Evolutionary conservation across 1,140 invertebrate genomes (phyloP).

Genomic region (Euura lappo): DNA sequence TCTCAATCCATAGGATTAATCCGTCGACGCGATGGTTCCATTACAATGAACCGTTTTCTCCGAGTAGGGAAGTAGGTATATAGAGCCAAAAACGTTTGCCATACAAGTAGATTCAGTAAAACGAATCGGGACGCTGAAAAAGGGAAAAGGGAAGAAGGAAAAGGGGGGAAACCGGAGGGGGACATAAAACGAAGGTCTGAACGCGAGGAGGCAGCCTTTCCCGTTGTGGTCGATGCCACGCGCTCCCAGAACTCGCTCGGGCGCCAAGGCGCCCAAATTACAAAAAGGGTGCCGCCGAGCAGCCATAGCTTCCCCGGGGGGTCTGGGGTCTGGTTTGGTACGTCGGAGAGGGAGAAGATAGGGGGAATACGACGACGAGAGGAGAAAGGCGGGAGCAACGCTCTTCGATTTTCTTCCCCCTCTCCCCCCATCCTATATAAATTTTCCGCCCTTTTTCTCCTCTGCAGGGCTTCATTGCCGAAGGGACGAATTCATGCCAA

Average conservation of each 20-base stretch:
- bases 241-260: not conserved
- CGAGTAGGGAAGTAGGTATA: not conserved
- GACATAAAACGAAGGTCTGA: not conserved
- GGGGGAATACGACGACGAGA: not conserved
- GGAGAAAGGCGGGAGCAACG: not conserved
- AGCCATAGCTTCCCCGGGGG: not conserved
- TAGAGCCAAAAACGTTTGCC: no score
- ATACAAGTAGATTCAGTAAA: no score
- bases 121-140: not conserved
- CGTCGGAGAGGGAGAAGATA: not conserved
- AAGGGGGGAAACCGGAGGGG: not conserved
- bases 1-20: no score
- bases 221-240: conserved; percentile 1
- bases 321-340: not conserved
- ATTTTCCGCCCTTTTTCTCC: not conserved
- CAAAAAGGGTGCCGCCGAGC: not conserved
- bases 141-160: not conserved
- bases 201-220: not conserved
- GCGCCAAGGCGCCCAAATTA: not conserved
- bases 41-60: no score
- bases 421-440: no score
- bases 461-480: not conserved
- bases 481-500: conserved; percentile 2
- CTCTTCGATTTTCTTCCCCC: not conserved
- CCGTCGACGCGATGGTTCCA: no score